Conservation (phyloP, 2,113 vertebrate genomes). For the Emydocephalus ijimae region DNA sequence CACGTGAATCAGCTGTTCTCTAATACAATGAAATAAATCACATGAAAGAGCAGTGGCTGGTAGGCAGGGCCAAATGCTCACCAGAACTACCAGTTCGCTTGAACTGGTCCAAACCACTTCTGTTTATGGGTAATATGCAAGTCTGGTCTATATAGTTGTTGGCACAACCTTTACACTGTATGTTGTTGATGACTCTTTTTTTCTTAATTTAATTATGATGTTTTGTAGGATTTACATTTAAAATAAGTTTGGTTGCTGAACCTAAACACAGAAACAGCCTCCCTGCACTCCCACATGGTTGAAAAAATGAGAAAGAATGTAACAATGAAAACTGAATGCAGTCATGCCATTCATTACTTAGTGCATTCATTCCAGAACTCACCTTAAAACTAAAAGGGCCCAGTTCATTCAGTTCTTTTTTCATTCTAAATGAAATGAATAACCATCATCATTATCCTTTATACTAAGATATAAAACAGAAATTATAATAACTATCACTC, state of each 20-base stretch:
- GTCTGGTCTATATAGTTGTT: not conserved
- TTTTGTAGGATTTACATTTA: not conserved
- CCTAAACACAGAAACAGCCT: not conserved
- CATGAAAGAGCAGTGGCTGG: too few relatives aligned
- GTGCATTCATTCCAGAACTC: not conserved
- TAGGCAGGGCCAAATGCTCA: too few relatives aligned
- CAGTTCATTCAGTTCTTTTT: not conserved
- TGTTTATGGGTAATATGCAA: not conserved
- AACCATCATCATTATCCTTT: not conserved
- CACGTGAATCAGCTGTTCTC: too few relatives aligned
- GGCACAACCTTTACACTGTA: not conserved
- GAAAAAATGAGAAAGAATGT: not conserved
- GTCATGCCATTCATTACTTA: not conserved
- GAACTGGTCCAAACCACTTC: too few relatives aligned
- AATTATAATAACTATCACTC: not conserved
- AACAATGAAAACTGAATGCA: not conserved
- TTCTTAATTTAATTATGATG: not conserved
- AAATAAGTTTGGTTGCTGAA: not conserved
- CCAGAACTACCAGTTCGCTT: too few relatives aligned
- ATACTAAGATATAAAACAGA: not conserved
- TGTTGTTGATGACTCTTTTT: not conserved
- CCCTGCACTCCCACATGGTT: not conserved
- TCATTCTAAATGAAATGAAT: not conserved
- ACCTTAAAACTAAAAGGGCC: not conserved
- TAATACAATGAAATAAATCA: too few relatives aligned